Base-by-base conservation (phyloP, 2,113 vertebrate species). In the Meriones unguiculatus region DNA sequence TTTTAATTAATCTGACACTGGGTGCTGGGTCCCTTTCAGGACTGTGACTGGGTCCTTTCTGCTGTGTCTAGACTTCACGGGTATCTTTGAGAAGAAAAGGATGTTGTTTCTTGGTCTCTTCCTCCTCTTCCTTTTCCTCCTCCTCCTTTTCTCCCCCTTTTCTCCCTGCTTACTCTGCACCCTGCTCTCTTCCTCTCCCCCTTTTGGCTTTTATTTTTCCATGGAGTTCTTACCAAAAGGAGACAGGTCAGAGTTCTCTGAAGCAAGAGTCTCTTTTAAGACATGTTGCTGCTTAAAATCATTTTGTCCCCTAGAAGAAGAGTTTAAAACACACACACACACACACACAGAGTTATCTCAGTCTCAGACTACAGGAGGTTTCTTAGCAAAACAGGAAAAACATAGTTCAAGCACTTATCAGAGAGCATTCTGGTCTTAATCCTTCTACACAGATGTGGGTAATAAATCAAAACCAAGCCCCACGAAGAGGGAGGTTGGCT, bases 381-480 rank as follows among this genome's bases (percentile, higher is more conserved):
- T 89, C 38, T 80, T 41, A 96, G 52, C 15, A 94, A 94, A 97
- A 96, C 67, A 50, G 35, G 65, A 64, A 69, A 89, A 75, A 62
- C 59, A 70, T 1, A 25, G 73, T 78, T 7, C 94, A 85, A 52
- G 8, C 80, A 57, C 69, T 77, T 88, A 93, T 93, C 72, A 59
- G 38, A 81, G 20, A 84, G 22, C 95, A 67, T 95, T 70, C 87
- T 94, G 54, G 52, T 65, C 80, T 94, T 65, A 69, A 38, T 65
- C 75, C 52, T 67, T 35, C 52, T 70, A 85, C 77, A 62, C 96
- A 97, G 87, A 96, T 95, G 59, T 95, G 88, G 92, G 46, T 76
- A 89, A 89, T 98, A 97, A 97, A 97, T 96, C 91, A 70, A 81
- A 95, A 89, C 89, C 75, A 85, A 87, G 28, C 32, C 15, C 84